Conservation (phyloP, 2,888 invertebrate genomes). For the Carcina quercana region DNA sequence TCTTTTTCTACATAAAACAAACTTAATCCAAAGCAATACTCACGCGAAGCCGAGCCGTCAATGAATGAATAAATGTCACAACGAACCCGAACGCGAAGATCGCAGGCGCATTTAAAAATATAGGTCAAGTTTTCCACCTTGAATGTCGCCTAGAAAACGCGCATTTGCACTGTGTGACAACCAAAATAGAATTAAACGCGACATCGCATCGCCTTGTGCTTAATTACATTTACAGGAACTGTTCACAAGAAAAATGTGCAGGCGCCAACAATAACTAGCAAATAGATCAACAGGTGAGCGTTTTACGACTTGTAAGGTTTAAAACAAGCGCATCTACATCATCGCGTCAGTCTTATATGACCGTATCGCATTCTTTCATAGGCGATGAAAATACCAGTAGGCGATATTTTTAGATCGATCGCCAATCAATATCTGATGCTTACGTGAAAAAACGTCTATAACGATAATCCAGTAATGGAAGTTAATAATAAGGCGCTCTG, state of each 20-base stretch:
- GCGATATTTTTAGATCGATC: conserved; percentile 41
- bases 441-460: conserved; percentile 34
- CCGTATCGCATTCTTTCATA: conserved; percentile 35
- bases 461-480: conserved; percentile 24
- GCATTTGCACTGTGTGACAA: conserved; percentile 30
- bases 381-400: conserved; percentile 39
- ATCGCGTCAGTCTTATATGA: conserved; percentile 28
- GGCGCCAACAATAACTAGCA: conserved; percentile 25
- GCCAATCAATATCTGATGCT: conserved; percentile 29
- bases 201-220: conserved; percentile 46
- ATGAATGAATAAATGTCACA: too few relatives aligned
- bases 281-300: conserved; percentile 33
- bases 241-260: conserved; percentile 17
- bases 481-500: conserved; percentile 27
- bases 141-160: conserved; percentile 33
- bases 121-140: conserved; percentile 41
- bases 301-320: conserved; percentile 34
- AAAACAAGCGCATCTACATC: conserved; percentile 28
- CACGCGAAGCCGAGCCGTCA: too few relatives aligned
- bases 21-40: too few relatives aligned
- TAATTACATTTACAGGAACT: conserved; percentile 36
- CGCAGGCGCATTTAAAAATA: conserved; percentile 25
- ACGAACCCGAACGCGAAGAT: conserved; percentile 3
- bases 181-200: conserved; percentile 34
- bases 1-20: too few relatives aligned